phyloP scores from a whole-genome alignment of 2,888 invertebrate genomes.

The Busseola fusca region DNA sequence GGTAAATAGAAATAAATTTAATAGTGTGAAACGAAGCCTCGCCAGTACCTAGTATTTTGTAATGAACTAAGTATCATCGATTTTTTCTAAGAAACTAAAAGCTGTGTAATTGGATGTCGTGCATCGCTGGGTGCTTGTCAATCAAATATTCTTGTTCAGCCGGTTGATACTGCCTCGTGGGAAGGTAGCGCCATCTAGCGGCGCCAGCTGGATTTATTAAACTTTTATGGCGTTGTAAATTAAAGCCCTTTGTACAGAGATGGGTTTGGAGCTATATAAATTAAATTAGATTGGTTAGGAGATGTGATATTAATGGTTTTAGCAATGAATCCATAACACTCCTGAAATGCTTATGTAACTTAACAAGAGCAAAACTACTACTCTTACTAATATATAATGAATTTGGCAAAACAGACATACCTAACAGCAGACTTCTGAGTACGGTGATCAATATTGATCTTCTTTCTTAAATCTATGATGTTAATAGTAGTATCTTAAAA shows the following conservation, averaged over 20 bases:
- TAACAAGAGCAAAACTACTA: neutral
- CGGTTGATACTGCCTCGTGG: constrained; percentile 8
- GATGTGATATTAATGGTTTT: neutral
- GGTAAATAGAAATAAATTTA: neutral
- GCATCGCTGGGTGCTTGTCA: constrained; percentile 47
- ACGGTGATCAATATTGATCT: too few relatives aligned
- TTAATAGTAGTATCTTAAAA: constrained; percentile 22
- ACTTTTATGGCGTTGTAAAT: constrained; percentile 22
- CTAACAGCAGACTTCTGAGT: constrained; percentile 27
- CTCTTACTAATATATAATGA: neutral
- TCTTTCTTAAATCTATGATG: too few relatives aligned
- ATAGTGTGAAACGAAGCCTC: constrained; percentile 2
- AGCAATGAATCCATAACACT: neutral
- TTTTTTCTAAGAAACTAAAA: constrained; percentile 34
- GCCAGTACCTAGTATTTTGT: constrained; percentile 21
- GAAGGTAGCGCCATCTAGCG: constrained; percentile 41
- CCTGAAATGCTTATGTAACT: neutral
- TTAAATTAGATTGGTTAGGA: neutral
- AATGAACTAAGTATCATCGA: constrained; percentile 35
- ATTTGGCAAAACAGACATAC: constrained; percentile 12
- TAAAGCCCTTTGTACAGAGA: neutral
- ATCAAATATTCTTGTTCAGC: constrained; percentile 52
- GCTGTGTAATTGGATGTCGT: constrained; percentile 52
- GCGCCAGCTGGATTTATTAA: constrained; percentile 18
- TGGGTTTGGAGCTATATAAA: neutral